These are phyloP conservation scores for Hippocampus guttulatus DNA, from an alignment of 2,113 vertebrate genomes.

Conservation along the genomic window DNA sequence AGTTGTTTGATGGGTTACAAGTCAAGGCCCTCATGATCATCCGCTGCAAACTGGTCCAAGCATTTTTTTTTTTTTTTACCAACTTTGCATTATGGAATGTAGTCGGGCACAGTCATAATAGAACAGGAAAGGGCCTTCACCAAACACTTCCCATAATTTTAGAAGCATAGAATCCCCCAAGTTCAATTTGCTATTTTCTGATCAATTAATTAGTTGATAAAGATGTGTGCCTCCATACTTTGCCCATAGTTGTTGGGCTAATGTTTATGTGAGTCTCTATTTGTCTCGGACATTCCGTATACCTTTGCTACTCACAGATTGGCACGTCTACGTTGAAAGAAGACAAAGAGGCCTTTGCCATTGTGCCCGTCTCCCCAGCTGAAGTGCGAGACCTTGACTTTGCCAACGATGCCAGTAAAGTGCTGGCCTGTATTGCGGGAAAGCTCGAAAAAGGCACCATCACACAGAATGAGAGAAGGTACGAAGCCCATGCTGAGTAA, in stretches of 20 bases:
- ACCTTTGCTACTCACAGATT: slow-evolving; percentile 72
- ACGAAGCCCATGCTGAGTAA: not conserved
- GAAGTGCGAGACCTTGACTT: slow-evolving; percentile 97
- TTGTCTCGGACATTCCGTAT: not conserved
- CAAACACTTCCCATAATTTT: not conserved
- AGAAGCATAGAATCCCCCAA: not conserved
- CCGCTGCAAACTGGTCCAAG: not conserved
- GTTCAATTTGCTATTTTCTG: too few relatives aligned
- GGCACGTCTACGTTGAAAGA: slow-evolving; percentile 94
- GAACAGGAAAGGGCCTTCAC: not conserved
- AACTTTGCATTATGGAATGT: not conserved
- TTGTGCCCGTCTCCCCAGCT: slow-evolving; percentile 93
- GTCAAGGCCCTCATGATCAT: not conserved
- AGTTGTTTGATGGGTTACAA: not conserved
- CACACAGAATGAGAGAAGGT: slow-evolving; percentile 97
- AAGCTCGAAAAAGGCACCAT: slow-evolving; percentile 98
- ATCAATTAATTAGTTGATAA: too few relatives aligned
- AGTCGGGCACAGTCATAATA: not conserved
- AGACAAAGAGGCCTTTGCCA: slow-evolving; percentile 97
- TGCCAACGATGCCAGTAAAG: slow-evolving; percentile 97
- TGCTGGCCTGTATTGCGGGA: slow-evolving; percentile 92
- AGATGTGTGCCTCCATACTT: too few relatives aligned
- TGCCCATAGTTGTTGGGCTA: too few relatives aligned
- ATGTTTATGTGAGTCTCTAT: not conserved
- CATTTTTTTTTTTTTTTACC: not conserved